Percentiles rank a stretch among this genome's conserved stretches.
Evolutionary conservation across 2,113 vertebrate genomes (phyloP).

Genomic region (Rhinolophus sinicus): DNA sequence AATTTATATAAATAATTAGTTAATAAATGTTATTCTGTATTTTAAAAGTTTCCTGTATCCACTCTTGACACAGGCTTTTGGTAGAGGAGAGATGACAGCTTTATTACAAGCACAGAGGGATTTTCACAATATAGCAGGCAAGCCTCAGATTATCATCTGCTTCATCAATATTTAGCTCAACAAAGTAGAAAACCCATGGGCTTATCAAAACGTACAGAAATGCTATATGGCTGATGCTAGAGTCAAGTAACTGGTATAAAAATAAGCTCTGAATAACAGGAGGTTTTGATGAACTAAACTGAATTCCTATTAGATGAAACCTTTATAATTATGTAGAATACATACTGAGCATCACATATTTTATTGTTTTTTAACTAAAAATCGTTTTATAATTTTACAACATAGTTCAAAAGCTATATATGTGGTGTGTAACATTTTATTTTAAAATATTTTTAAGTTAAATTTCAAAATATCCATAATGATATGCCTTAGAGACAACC

Average conservation of each 20-base stretch:
- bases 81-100: background rate
- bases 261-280: background rate
- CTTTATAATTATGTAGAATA: background rate
- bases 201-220: conserved; percentile 23
- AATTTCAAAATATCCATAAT: background rate
- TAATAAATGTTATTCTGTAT: background rate
- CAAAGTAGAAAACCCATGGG: background rate
- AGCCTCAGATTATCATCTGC: conserved; percentile 17
- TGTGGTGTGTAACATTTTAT: background rate
- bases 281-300: background rate
- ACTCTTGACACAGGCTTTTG: background rate
- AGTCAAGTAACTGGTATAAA: conserved; percentile 28
- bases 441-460: background rate
- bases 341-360: background rate
- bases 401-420: background rate
- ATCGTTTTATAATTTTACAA: background rate
- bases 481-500: background rate
- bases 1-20: background rate
- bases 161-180: conserved; percentile 36
- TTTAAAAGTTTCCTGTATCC: background rate
- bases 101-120: background rate
- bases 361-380: conserved; percentile 36
- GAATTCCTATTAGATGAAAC: background rate
- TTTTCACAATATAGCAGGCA: background rate
- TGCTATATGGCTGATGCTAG: background rate